These are phyloP conservation scores for Dasysyrphus albostriatus DNA, from an alignment of 2,888 invertebrate genomes.

Conservation along the genomic window DNA sequence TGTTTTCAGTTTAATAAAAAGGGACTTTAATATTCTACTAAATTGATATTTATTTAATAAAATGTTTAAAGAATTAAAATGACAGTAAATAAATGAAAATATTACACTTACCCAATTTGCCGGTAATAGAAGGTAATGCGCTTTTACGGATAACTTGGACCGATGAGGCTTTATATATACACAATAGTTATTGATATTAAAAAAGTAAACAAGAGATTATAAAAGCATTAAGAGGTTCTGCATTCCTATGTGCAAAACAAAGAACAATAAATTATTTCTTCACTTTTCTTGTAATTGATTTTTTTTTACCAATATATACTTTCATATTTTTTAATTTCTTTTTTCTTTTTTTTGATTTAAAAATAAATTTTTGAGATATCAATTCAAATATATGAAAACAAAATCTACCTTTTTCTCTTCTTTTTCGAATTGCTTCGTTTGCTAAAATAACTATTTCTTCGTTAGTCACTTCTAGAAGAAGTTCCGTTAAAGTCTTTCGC, in stretches of 20 bases:
- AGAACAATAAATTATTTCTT: conserved; percentile 51
- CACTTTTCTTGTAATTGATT: conserved; percentile 22
- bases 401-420: conserved; percentile 91
- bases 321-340: too few relatives aligned
- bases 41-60: neutral
- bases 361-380: conserved; percentile 44
- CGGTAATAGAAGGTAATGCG: conserved; percentile 95
- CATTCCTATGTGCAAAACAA: conserved; percentile 65
- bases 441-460: conserved; percentile 93
- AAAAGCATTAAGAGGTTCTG: conserved; percentile 53
- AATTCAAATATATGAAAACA: conserved; percentile 75
- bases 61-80: conserved; percentile 30
- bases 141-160: conserved; percentile 89
- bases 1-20: neutral
- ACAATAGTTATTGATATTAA: conserved; percentile 67
- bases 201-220: conserved; percentile 73
- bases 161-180: conserved; percentile 83
- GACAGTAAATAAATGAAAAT: conserved; percentile 59
- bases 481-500: conserved; percentile 94
- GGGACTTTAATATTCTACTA: neutral
- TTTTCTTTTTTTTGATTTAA: conserved; percentile 25
- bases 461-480: conserved; percentile 96
- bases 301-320: conserved; percentile 35
- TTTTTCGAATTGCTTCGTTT: conserved; percentile 93
- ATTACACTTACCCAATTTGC: conserved; percentile 93